phyloP scores from a whole-genome alignment of 2,888 invertebrate species.

The Meta bourneti region DNA sequence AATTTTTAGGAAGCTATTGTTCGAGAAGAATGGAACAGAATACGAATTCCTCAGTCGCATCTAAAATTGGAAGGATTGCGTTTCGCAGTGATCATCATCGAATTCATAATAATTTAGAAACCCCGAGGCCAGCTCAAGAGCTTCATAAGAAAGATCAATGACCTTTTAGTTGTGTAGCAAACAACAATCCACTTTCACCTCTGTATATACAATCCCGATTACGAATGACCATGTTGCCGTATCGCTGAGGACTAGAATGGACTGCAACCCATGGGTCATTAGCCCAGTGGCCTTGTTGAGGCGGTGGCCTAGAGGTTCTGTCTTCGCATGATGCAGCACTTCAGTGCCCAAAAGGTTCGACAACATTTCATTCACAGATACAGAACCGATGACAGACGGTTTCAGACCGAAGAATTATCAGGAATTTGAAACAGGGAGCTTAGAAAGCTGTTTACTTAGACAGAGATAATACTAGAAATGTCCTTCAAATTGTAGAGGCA shows the following conservation, averaged over 20 bases:
- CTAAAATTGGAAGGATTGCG: too few relatives aligned
- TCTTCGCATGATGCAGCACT: slow-evolving; percentile 4
- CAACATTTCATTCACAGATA: slow-evolving; percentile 33
- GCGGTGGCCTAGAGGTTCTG: slow-evolving; percentile 14
- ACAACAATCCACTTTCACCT: slow-evolving; percentile 41
- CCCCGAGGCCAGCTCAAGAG: too few relatives aligned
- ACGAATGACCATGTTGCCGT: slow-evolving; percentile 27
- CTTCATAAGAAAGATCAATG: background rate
- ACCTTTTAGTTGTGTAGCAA: slow-evolving; percentile 7
- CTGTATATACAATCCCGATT: slow-evolving; percentile 40
- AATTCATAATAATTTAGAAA: too few relatives aligned
- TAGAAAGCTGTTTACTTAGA: slow-evolving; percentile 24
- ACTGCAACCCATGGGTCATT: background rate
- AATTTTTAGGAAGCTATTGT: too few relatives aligned
- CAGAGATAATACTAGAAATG: slow-evolving; percentile 11
- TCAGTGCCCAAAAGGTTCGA: slow-evolving; percentile 20
- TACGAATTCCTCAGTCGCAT: too few relatives aligned
- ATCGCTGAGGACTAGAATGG: background rate
- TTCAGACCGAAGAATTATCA: slow-evolving; percentile 30
- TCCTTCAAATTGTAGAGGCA: slow-evolving; percentile 34
- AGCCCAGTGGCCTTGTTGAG: slow-evolving; percentile 52
- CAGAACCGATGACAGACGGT: slow-evolving; percentile 12
- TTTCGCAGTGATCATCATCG: too few relatives aligned
- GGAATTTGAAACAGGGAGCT: slow-evolving; percentile 17
- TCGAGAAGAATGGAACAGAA: too few relatives aligned